A percentile compares a stretch with the other conserved stretches of the same genome.
These are phyloP conservation scores for Aphrocallistes beatrix DNA, from an alignment of 37 sponge, comb jelly and placozoan genomes.

Conservation along the genomic window DNA sequence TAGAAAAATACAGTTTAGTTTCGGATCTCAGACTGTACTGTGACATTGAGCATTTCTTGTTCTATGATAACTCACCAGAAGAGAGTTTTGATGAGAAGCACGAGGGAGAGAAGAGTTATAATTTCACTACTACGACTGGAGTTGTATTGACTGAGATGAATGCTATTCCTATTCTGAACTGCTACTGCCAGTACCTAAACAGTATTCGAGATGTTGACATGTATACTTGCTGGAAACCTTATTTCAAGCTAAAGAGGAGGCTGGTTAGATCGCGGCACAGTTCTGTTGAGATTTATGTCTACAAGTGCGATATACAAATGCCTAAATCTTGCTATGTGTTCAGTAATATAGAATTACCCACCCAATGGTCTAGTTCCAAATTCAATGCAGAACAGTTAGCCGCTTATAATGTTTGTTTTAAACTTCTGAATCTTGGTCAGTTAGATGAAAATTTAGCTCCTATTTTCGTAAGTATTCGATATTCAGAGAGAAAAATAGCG, in stretches of 20 bases:
- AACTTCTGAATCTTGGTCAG: neutral
- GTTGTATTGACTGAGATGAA: neutral
- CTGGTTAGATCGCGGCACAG: neutral
- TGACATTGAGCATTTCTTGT: neutral
- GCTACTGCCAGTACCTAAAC: neutral
- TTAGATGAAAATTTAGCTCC: neutral
- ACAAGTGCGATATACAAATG: neutral
- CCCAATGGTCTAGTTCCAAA: neutral
- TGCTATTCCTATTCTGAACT: neutral
- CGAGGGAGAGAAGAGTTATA: neutral
- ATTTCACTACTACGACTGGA: neutral
- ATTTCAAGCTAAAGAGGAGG: neutral
- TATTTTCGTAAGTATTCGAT: neutral
- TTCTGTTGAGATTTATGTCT: neutral
- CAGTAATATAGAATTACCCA: neutral
- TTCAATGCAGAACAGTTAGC: neutral
- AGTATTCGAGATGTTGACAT: neutral
- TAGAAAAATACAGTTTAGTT: neutral
- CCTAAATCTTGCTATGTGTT: neutral
- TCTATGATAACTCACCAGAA: neutral
- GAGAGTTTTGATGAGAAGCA: neutral
- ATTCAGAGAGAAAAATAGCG: neutral
- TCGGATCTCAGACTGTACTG: neutral
- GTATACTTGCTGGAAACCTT: neutral
- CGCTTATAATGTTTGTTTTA: neutral